Conservation (phyloP, 2,888 invertebrate genomes). For the Athrips mouffetella region DNA sequence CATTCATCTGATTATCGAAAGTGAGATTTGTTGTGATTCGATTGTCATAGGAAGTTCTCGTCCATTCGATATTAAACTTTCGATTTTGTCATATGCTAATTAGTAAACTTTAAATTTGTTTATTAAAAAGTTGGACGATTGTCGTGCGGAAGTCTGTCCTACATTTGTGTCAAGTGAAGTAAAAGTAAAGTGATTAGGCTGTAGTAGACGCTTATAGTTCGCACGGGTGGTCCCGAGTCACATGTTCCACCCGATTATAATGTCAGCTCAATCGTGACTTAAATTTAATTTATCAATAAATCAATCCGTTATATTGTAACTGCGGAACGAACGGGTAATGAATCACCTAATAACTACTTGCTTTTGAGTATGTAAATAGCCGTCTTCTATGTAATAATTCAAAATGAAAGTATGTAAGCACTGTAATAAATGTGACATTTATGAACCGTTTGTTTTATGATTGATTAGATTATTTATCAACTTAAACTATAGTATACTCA, state of each 20-base stretch:
- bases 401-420: background rate
- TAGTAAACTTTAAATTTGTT: conserved; percentile 14
- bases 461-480: background rate
- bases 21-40: conserved; percentile 18
- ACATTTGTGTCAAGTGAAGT: conserved; percentile 39
- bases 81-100: conserved; percentile 17
- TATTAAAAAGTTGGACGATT: conserved; percentile 11
- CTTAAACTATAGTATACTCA: no score
- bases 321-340: conserved; percentile 33
- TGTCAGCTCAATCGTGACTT: conserved; percentile 34
- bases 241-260: conserved; percentile 42
- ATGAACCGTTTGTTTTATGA: background rate
- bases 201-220: conserved; percentile 43
- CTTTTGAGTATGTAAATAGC: conserved; percentile 16
- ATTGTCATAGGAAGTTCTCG: conserved; percentile 27
- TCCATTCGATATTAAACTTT: conserved; percentile 21
- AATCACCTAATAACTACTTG: conserved; percentile 17
- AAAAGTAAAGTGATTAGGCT: conserved; percentile 36
- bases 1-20: conserved; percentile 21
- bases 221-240: conserved; percentile 49
- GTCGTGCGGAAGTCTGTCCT: conserved; percentile 44
- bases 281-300: conserved; percentile 31
- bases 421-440: background rate
- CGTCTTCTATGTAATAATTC: conserved; percentile 9
- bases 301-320: conserved; percentile 34